Evolutionary conservation across 2,797 vertebrate genomes (phyloP).

Genomic region (Tympanoctomys barrerae): DNA sequence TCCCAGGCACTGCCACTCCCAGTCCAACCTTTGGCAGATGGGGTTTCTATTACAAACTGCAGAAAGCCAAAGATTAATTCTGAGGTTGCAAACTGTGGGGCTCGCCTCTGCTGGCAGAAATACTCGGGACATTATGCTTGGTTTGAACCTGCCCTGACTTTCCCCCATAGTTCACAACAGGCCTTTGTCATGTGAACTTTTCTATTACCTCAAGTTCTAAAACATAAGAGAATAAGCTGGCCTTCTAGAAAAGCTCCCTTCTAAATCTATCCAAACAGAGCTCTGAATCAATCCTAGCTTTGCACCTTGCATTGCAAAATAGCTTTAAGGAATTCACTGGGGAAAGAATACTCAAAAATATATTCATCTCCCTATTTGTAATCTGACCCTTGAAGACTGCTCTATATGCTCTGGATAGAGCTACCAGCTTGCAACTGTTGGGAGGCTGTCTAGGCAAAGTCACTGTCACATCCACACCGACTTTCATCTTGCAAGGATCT

Average conservation of each 20-base stretch:
- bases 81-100: not conserved
- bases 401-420: not conserved
- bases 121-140: not conserved
- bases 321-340: not conserved
- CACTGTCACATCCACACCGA: not conserved
- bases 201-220: not conserved
- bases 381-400: not conserved
- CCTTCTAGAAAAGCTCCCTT: not conserved
- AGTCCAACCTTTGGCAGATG: not conserved
- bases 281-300: not conserved
- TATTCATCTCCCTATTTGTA: not conserved
- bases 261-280: not conserved
- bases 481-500: not conserved
- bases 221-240: not conserved
- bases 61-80: not conserved
- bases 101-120: not conserved
- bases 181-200: not conserved
- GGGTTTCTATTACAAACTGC: not conserved
- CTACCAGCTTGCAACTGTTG: not conserved
- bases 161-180: not conserved
- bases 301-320: not conserved
- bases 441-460: not conserved
- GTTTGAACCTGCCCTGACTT: not conserved
- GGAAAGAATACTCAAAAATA: not conserved
- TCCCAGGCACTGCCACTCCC: not conserved